Conservation (phyloP, 2,797 vertebrate genomes). For the Aplochiton taeniatus region DNA sequence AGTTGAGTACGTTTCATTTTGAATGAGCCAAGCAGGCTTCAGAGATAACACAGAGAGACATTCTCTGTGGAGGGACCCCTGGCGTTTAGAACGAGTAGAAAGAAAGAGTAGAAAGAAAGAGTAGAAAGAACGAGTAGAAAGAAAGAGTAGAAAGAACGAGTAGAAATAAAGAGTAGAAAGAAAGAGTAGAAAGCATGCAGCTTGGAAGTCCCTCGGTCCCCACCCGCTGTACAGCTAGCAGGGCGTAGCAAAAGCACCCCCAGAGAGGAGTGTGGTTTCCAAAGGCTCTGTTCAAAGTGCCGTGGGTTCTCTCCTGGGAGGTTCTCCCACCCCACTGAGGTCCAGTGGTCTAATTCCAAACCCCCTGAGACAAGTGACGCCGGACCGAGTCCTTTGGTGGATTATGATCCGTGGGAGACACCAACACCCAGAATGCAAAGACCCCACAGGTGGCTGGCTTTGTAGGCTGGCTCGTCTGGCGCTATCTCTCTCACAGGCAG, state of each 20-base stretch:
- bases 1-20: too few species aligned
- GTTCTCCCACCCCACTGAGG: neutral
- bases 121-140: too few species aligned
- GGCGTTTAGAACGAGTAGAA: too few species aligned
- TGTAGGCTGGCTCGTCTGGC: conserved; percentile 8
- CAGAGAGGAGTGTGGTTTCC: neutral
- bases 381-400: neutral
- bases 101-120: too few species aligned
- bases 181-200: too few species aligned
- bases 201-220: too few species aligned
- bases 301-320: neutral
- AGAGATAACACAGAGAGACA: too few species aligned
- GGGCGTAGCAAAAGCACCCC: neutral
- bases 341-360: neutral
- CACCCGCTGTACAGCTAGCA: neutral
- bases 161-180: too few species aligned
- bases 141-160: too few species aligned
- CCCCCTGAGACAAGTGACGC: neutral
- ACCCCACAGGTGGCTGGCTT: conserved; percentile 44
- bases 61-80: too few species aligned
- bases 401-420: too few species aligned
- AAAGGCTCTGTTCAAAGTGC: neutral
- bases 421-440: conserved; percentile 4
- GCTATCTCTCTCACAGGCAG: conserved; percentile 26
- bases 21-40: too few species aligned